Base-by-base conservation (phyloP, 2,888 invertebrate genomes). In the Spodoptera exigua region DNA sequence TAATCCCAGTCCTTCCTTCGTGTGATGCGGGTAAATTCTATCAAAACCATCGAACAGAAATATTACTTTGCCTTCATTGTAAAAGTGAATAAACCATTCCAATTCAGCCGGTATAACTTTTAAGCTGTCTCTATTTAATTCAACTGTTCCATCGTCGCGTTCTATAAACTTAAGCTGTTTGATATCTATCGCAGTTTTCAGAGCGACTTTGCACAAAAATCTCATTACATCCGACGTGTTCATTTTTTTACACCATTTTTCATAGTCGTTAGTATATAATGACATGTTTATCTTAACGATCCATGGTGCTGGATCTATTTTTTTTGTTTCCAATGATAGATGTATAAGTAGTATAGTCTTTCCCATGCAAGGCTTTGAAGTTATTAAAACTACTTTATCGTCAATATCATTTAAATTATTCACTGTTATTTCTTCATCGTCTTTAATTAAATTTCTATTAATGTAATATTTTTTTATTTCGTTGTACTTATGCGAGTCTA, bases 11-110 rank as follows among this genome's bases (percentile, higher is more conserved):
- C 79, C 80, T 66, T 84, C 81, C 27, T 68, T 74, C 37, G 79
- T 81, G 40, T 80, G 79, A 52, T 76, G 73, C 0, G 81, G 80
- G 51, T 74, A 80, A 39, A 83, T 74, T 64, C 73, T 78, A 37
- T 83, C 81, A 53, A 81, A 85, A 11, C 82, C 82, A 47, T 85
- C 82, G 60, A 85, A 82, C 18, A 85, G 53, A 34, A 85, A 77
- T 63, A 82, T 70, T 1, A 82, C 46, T 32, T 80, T 70, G 3
- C 72, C 71, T 12, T 57, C 56, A 49, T 84, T 83, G 27, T 74
- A 84, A 54, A 74, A 74, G 52, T 77, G 45, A 47, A 84, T 61
- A 55, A 85, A 85, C 35, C 82, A 61, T 39, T 80, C 70, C 45
- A 84, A 54, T 70, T 84, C 82, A 43, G 78, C 74, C 13, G 80